phyloP scores from a whole-genome alignment of 2,113 vertebrate species.

The Rhombomys opimus region DNA sequence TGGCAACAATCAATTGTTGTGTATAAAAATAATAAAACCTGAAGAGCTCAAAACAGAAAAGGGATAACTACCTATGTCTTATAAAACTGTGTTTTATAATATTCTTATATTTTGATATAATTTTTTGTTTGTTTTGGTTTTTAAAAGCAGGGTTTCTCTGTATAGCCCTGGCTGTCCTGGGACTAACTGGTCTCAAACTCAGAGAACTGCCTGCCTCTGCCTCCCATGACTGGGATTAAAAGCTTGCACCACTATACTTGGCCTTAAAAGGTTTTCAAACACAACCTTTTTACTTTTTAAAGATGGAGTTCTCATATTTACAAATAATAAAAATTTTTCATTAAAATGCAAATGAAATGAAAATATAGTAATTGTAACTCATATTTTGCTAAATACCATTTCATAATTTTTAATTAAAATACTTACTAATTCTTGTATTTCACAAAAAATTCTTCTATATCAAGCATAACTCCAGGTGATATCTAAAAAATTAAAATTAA shows the following conservation, averaged over 20 bases:
- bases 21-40: background rate
- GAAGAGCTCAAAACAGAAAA: background rate
- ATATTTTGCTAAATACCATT: background rate
- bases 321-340: background rate
- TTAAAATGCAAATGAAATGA: background rate
- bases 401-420: background rate
- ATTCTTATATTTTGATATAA: constrained; percentile 31
- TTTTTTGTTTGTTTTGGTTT: background rate
- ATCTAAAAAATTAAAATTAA: constrained; percentile 87
- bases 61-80: background rate
- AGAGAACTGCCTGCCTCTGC: background rate
- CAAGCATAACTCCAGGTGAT: constrained; percentile 92
- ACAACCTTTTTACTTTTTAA: background rate
- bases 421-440: constrained; percentile 92
- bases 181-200: too few species aligned
- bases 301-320: background rate
- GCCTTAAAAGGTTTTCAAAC: background rate
- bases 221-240: background rate
- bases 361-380: background rate
- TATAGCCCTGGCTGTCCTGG: background rate
- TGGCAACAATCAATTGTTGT: background rate
- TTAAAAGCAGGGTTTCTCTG: background rate
- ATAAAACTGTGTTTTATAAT: constrained; percentile 12
- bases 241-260: background rate
- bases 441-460: constrained; percentile 98